These are phyloP conservation scores for Limulus polyphemus DNA, from an alignment of 2,888 invertebrate species.

Conservation along the genomic window DNA sequence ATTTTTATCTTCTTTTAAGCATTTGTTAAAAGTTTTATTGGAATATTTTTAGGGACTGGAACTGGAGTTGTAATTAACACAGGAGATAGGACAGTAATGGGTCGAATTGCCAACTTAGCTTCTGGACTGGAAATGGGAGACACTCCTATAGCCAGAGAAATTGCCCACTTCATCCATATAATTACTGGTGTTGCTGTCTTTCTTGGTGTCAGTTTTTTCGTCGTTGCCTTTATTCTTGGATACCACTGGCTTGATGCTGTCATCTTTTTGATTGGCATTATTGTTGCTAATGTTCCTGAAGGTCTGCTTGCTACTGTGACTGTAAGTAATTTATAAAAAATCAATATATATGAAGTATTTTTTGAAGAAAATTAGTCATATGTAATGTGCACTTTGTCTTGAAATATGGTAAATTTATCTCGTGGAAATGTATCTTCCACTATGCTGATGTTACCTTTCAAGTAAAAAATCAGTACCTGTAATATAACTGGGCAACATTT, in stretches of 20 bases:
- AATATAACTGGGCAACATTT: too few species aligned
- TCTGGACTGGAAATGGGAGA: constrained; percentile 90
- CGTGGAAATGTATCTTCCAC: too few species aligned
- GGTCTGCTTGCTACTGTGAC: constrained; percentile 97
- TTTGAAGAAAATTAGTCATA: too few species aligned
- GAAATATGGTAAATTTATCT: too few species aligned
- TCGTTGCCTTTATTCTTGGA: constrained; percentile 91
- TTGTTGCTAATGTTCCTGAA: constrained; percentile 99
- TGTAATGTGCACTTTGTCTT: too few species aligned
- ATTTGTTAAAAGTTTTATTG: neutral
- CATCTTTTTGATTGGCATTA: constrained; percentile 98
- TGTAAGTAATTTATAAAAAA: constrained; percentile 35
- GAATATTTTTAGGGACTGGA: constrained; percentile 45
- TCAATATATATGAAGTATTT: neutral
- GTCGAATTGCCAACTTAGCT: constrained; percentile 85
- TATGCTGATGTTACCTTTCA: too few species aligned
- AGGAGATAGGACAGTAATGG: constrained; percentile 93
- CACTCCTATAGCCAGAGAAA: constrained; percentile 97
- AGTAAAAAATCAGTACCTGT: too few species aligned
- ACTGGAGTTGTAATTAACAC: constrained; percentile 88
- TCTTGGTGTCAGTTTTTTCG: constrained; percentile 90
- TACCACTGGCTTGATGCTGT: constrained; percentile 99
- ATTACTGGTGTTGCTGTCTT: constrained; percentile 94
- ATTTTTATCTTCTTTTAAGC: too few species aligned
- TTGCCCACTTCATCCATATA: constrained; percentile 96